phyloP scores from a whole-genome alignment of 2,797 vertebrate species.

The Enteromius fasciolatus region DNA sequence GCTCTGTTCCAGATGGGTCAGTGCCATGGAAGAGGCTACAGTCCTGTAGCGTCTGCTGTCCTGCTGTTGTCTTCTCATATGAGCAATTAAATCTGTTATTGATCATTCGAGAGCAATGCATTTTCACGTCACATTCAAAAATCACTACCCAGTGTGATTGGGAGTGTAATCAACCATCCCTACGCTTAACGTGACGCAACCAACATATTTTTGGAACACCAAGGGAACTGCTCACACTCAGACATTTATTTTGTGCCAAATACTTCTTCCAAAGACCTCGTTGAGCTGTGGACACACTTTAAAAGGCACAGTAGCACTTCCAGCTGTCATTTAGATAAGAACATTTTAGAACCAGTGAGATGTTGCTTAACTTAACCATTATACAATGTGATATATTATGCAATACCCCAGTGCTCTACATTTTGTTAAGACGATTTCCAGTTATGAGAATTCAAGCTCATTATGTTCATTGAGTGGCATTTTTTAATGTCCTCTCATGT shows the following conservation, averaged over 20 bases:
- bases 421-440: background rate
- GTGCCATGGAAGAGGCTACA: conserved; percentile 95
- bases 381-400: conserved; percentile 9
- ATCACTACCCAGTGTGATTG: conserved; percentile 16
- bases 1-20: conserved; percentile 85
- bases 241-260: conserved; percentile 31
- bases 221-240: conserved; percentile 44
- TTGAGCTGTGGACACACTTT: conserved; percentile 35
- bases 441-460: background rate
- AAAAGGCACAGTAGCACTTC: conserved; percentile 19
- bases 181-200: conserved; percentile 22
- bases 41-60: conserved; percentile 84
- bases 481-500: background rate
- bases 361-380: conserved; percentile 3
- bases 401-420: background rate
- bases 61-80: background rate
- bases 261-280: conserved; percentile 32
- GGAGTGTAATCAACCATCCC: background rate
- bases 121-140: conserved; percentile 16
- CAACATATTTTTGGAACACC: conserved; percentile 37
- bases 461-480: background rate
- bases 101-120: background rate
- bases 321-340: conserved; percentile 15
- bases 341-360: conserved; percentile 6
- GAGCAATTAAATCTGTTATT: conserved; percentile 12